Base-by-base conservation (phyloP, 2,113 vertebrate species). In the Platichthys flesus region DNA sequence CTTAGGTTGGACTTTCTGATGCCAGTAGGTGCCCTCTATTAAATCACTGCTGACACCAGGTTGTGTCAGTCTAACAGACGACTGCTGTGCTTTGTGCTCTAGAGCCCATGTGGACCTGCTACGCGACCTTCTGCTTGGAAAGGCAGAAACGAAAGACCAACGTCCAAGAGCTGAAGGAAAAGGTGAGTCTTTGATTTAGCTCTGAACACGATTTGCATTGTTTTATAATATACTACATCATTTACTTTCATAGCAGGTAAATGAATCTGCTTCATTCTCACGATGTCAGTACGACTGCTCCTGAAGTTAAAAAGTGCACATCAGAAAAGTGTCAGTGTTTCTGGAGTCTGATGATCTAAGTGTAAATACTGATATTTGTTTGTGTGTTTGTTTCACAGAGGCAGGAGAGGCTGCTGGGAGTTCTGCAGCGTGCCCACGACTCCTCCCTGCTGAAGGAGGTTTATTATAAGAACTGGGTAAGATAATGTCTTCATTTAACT, bases 91-190 rank as follows among this genome's bases (percentile, higher is more conserved):
- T 42, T 51, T 82, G 24, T 85, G 4, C 79, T 88, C 0, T 76
- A 99, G 98, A 95, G 90, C 86, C 92, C 71, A 96, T 98, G 97
- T 99, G 98, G 97, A 95, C 95, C 12, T 95, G 92, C 86, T 99
- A 96, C n/a, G 83, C 95, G 51, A 88, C 76, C 5, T 99, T 98
- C 91, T 97, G 96, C 71, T 79, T 96, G 75, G 96, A 97, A 78
- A 94, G 96, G 67, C 94, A 90, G 52, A 94, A 95, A 74, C 96
- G 97, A 90, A 98, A 97, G 87, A 98, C 96, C 16, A 99, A 95
- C 20, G 94, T 96, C 74, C 67, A 88, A 55, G 91, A 95, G 66
- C 93, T 99, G 78, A 96, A 95, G 81, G 93, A 93, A 63, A 95
- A 96, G 93, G 97, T 99, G 91, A 51, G 47, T 51, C 18, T 51